Evolutionary conservation across 2,113 vertebrate genomes (phyloP), one percentile per base, ranked within the genome.

Genomic region (Macquaria ambigua): DNA sequence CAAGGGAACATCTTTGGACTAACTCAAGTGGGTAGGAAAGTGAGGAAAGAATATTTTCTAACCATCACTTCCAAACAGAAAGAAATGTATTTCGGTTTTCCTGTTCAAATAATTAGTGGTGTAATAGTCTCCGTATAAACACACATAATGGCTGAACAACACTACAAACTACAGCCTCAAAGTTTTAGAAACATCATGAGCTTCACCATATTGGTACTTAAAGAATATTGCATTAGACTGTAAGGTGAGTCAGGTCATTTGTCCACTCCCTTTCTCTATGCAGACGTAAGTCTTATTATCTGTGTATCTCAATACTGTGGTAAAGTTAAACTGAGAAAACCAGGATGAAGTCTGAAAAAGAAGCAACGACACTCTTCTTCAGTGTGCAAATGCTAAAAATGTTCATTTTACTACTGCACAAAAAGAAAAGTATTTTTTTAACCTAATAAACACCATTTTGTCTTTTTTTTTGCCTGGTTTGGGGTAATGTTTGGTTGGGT

Each of bases 401-500:
- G 3, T 20, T 37, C n/a, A 37, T 66, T n/a, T 64, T 21, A 25
- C 61, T 18, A 31, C 31, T 23, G n/a, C n/a, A 41, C 23, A 25
- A 52, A 31, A 28, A 21, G 1, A 34, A n/a, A 55, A 23, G 4
- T 28, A 21, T 20, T n/a, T 58, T 58, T 50, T 20, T 20, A 53
- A 72, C n/a, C 34, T 18, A 18, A 62, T 31, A 18, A 69, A 66
- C 28, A 70, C 5, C 16, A 67, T 61, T 67, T 41, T 80, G 9
- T 53, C 21, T 34, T 23, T 31, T 55, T 23, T 68, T 63, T 61
- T 56, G n/a, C 31, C 39, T 10, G 23, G 6, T 18, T 79, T 67
- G 5, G 68, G 18, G n/a, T 58, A 18, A 77, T 78, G 72, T 82
- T 81, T 70, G 56, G 20, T 70, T 78, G 53, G 56, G 28, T 80